These are phyloP conservation scores for Megaleporinus macrocephalus DNA, from an alignment of 2,113 vertebrate species.

Conservation along the genomic window DNA sequence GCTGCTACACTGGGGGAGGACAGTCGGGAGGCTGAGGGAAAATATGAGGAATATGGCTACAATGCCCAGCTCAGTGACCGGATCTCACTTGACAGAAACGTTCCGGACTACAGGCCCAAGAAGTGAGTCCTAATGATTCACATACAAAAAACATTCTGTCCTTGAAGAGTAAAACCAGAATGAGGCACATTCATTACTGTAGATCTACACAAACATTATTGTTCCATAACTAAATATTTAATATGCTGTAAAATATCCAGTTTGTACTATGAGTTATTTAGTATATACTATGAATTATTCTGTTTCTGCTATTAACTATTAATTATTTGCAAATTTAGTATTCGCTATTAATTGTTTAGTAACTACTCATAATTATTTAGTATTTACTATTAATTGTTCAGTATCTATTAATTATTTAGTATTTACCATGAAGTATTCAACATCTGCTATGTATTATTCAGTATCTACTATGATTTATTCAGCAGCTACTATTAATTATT, in stretches of 20 bases:
- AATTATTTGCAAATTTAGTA: too few relatives aligned
- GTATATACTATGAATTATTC: too few relatives aligned
- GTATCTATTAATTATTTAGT: neutral
- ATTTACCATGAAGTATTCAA: neutral
- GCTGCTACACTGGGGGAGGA: conserved; percentile 90
- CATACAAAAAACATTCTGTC: neutral
- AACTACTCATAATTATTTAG: too few relatives aligned
- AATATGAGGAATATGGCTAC: conserved; percentile 95
- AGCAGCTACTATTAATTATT: too few relatives aligned
- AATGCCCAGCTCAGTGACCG: conserved; percentile 96
- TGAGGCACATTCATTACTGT: too few relatives aligned
- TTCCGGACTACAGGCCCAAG: conserved; percentile 96
- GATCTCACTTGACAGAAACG: conserved; percentile 95
- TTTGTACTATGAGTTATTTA: too few relatives aligned
- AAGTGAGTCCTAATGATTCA: conserved; percentile 80
- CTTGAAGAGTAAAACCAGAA: too few relatives aligned
- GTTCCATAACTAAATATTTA: too few relatives aligned
- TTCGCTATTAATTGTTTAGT: too few relatives aligned
- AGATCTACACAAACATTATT: too few relatives aligned
- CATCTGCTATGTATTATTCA: neutral
- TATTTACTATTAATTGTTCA: neutral
- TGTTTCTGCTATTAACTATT: too few relatives aligned
- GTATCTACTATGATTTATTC: neutral
- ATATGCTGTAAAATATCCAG: too few relatives aligned
- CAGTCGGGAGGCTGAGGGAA: conserved; percentile 85